These are phyloP conservation scores for Brachymystax lenok DNA, from an alignment of 2,797 vertebrate genomes.

Conservation along the genomic window DNA sequence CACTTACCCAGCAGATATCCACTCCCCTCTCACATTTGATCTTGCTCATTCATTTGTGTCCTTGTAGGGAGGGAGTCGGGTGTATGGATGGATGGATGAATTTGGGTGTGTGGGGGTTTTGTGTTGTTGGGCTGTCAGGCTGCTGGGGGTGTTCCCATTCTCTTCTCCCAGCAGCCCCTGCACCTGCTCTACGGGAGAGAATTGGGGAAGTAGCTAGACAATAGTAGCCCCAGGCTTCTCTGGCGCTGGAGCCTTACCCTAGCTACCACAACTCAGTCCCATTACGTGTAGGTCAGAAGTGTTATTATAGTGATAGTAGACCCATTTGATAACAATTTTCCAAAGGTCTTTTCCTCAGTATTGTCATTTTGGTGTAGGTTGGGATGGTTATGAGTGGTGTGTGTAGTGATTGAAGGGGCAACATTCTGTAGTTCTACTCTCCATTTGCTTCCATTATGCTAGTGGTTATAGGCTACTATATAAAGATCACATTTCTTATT, in stretches of 20 bases:
- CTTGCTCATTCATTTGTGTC: constrained; percentile 23
- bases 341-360: constrained; percentile 34
- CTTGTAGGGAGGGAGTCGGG: constrained; percentile 9
- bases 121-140: not conserved
- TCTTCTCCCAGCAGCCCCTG: not conserved
- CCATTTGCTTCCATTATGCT: not conserved
- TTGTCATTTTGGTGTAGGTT: constrained; percentile 25
- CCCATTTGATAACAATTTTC: constrained; percentile 33
- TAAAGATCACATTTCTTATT: not conserved
- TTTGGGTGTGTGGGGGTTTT: not conserved
- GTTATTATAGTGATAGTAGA: constrained; percentile 58
- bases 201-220: not conserved
- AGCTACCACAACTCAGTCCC: not conserved
- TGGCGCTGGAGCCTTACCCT: not conserved
- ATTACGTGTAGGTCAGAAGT: constrained; percentile 64
- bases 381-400: constrained; percentile 1
- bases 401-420: not conserved
- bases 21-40: not conserved
- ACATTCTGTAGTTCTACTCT: not conserved
- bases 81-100: constrained; percentile 17
- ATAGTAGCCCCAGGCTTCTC: not conserved
- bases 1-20: constrained; percentile 27
- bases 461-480: not conserved
- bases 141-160: not conserved
- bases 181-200: not conserved